These are phyloP conservation scores for Orientallactaga sibirica DNA, from an alignment of 2,797 vertebrate species.

Conservation along the genomic window DNA sequence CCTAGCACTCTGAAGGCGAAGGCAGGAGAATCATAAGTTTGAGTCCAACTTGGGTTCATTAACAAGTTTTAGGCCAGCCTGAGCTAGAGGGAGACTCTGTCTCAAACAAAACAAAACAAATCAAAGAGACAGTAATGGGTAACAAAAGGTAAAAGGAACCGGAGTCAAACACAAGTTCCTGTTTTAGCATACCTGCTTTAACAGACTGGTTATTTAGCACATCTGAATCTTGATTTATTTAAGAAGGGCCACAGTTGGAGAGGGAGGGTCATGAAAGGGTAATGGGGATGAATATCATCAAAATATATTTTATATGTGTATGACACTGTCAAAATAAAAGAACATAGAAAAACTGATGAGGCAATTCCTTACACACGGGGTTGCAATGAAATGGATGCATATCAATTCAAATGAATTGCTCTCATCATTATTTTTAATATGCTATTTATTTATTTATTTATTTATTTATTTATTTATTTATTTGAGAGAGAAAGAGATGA, in stretches of 20 bases:
- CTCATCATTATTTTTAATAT: not conserved
- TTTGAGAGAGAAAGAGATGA: no score
- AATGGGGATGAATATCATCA: no score
- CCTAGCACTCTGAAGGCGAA: not conserved
- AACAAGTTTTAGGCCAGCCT: no score
- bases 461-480: no score
- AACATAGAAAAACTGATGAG: not conserved
- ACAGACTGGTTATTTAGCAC: not conserved
- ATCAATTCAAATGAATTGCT: not conserved
- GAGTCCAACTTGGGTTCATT: no score
- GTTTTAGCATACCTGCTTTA: not conserved
- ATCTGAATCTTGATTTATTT: not conserved
- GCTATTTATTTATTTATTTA: not conserved
- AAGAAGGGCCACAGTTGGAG: no score
- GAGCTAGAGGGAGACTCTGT: not conserved
- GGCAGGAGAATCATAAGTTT: not conserved
- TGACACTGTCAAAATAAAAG: no score
- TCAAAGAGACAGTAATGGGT: not conserved
- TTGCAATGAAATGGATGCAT: constrained; percentile 16
- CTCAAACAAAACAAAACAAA: not conserved
- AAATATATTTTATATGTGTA: no score
- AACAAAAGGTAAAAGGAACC: not conserved
- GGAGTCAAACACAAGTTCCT: not conserved
- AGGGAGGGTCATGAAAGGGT: no score
- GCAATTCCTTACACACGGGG: not conserved